Evolutionary conservation across 2,888 invertebrate genomes (phyloP).

Genomic region (Eledona agricola): DNA sequence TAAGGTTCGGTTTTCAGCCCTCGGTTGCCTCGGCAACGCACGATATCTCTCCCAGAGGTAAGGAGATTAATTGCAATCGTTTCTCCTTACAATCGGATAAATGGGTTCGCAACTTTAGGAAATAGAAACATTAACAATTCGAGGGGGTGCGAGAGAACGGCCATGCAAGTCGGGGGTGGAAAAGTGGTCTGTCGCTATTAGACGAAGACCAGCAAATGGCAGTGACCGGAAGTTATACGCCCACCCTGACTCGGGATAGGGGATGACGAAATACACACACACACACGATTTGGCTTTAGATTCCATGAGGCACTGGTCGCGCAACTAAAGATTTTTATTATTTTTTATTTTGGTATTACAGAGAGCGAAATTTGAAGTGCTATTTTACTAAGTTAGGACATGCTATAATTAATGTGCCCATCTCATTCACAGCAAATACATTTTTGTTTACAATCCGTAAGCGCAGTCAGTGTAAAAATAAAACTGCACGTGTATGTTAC

Average conservation of each 20-base stretch:
- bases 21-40: constrained; percentile 55
- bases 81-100: constrained; percentile 63
- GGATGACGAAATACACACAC: no score
- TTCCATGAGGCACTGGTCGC: no score
- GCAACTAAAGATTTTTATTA: no score
- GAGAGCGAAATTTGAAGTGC: no score
- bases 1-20: constrained; percentile 47
- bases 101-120: constrained; percentile 61
- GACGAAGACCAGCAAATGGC: constrained; percentile 42
- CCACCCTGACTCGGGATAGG: constrained; percentile 16
- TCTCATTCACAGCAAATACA: no score
- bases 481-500: no score
- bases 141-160: constrained; percentile 31
- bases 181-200: constrained; percentile 29
- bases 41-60: constrained; percentile 62
- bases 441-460: no score
- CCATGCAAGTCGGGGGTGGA: constrained; percentile 1
- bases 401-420: no score
- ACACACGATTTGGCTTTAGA: no score
- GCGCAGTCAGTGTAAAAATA: no score
- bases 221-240: constrained; percentile 45
- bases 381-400: no score
- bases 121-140: constrained; percentile 63
- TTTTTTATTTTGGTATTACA: no score
- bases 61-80: constrained; percentile 63